These are phyloP conservation scores for Pseudorhiza aurosa DNA, from an alignment of 30 jellyfish, hydroid and myxozoan species.

Conservation along the genomic window DNA sequence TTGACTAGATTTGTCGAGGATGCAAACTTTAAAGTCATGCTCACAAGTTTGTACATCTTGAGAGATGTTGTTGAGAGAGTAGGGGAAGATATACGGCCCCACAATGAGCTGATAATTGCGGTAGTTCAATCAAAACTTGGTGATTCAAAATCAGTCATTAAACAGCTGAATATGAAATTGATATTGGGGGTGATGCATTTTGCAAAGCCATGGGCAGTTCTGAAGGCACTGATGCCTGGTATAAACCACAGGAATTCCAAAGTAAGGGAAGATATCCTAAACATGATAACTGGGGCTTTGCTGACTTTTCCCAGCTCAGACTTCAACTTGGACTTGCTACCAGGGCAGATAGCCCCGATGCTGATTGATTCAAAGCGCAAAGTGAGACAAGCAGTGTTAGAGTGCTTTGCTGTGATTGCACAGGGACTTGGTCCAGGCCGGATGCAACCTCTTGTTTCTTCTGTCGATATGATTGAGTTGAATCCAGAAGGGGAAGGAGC, in stretches of 20 bases:
- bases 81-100: slow-evolving; percentile 68
- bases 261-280: slow-evolving; percentile 73
- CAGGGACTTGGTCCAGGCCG: slow-evolving; percentile 95
- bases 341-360: slow-evolving; percentile 68
- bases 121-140: slow-evolving; percentile 75
- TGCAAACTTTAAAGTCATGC: slow-evolving; percentile 72
- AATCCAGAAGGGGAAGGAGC: slow-evolving; percentile 83
- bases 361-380: slow-evolving; percentile 68
- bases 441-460: slow-evolving; percentile 90
- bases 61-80: slow-evolving; percentile 56
- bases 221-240: slow-evolving; percentile 64
- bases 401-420: slow-evolving; percentile 91
- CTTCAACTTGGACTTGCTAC: slow-evolving; percentile 66
- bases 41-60: slow-evolving; percentile 73
- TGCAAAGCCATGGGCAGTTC: slow-evolving; percentile 72
- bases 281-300: slow-evolving; percentile 83
- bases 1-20: slow-evolving; percentile 70
- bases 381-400: slow-evolving; percentile 91
- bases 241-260: slow-evolving; percentile 74
- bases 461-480: slow-evolving; percentile 89
- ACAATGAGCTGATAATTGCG: slow-evolving; percentile 55
- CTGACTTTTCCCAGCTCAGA: slow-evolving; percentile 89
- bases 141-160: slow-evolving; percentile 76
- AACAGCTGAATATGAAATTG: slow-evolving; percentile 68
- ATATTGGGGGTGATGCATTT: slow-evolving; percentile 75